Base-by-base conservation (phyloP, 2,888 invertebrate genomes). In the Rhorus exstirpatorius region DNA sequence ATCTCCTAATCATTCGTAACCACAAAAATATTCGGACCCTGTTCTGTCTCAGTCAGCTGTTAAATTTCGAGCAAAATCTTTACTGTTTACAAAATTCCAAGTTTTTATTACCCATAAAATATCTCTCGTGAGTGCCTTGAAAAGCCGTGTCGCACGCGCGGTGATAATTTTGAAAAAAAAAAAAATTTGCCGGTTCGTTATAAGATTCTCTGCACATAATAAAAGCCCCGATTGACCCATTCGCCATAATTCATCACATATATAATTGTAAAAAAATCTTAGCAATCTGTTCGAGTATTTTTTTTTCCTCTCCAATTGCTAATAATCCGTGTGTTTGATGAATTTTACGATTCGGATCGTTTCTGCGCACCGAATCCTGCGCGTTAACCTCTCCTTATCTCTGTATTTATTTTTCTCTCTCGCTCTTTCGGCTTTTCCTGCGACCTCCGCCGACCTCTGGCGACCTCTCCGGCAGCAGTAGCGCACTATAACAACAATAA, bases 331-430 rank as follows among this genome's bases (percentile, higher is more conserved):
- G 46, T 58, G 17, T 21, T 7, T 49, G 19, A 53, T 38, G 68
- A 78, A 75, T 63, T 35, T 46, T 31, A 17, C 26, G n/a, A 41
- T 55, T 58, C 67, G 81, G 68, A 72, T 68, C 60, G 71, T 74
- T 77, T 46, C 82, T 82, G 82, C 82, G 82, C 82, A 70, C 24
- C 58, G 74, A 35, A 49, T n/a, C 70, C 68, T 82, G 78, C 79
- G 78, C 79, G 70, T 46, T 21, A 41, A 35, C 68, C 63, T 71
- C 71, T 46, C 63, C 17, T 1, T 3, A 10, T 63, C 31, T 53
- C 12, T n/a, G n/a, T n/a, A n/a, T n/a, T n/a, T n/a, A n/a, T n/a
- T n/a, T 31, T 44, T 58, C 26, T 12, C 3, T 12, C 7, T 72
- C 3, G 6, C 53, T 63, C 74, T n/a, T 38, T 46, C 10, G 35